phyloP scores from a whole-genome alignment of 2,797 vertebrate genomes.

The Chanos chanos region DNA sequence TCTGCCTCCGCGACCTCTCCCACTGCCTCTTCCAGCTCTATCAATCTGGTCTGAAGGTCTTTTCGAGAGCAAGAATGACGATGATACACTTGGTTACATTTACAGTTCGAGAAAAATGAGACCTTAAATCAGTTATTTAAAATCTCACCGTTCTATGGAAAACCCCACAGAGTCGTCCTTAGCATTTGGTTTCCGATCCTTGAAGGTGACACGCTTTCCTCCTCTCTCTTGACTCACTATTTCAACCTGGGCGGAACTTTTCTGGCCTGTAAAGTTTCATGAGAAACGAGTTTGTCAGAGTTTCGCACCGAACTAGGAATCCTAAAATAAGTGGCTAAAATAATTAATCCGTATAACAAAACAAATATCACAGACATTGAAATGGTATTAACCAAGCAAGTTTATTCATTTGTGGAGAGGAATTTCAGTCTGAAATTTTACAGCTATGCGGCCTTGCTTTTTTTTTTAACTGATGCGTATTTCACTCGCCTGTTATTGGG shows the following conservation, averaged over 20 bases:
- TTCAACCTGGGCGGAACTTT: slow-evolving; percentile 14
- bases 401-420: not conserved
- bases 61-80: not conserved
- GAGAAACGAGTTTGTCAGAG: too few species aligned
- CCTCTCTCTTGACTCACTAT: slow-evolving; percentile 20
- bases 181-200: slow-evolving; percentile 33
- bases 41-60: slow-evolving; percentile 60
- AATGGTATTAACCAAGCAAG: not conserved
- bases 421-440: not conserved
- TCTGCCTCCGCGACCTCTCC: slow-evolving; percentile 69
- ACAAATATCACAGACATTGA: not conserved
- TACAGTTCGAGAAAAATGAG: not conserved
- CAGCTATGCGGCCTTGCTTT: too few species aligned
- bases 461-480: too few species aligned
- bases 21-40: slow-evolving; percentile 61
- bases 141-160: slow-evolving; percentile 45
- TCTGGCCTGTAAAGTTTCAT: slow-evolving; percentile 10
- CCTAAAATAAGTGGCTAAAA: not conserved
- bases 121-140: not conserved
- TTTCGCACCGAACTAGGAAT: not conserved
- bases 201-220: slow-evolving; percentile 35
- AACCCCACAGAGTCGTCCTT: slow-evolving; percentile 27
- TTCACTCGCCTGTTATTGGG: slow-evolving; percentile 28
- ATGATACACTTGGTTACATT: not conserved
- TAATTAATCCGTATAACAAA: not conserved